These are phyloP conservation scores for Drosophila imparisetae DNA, from an alignment of 2,888 invertebrate species.

Conservation along the genomic window DNA sequence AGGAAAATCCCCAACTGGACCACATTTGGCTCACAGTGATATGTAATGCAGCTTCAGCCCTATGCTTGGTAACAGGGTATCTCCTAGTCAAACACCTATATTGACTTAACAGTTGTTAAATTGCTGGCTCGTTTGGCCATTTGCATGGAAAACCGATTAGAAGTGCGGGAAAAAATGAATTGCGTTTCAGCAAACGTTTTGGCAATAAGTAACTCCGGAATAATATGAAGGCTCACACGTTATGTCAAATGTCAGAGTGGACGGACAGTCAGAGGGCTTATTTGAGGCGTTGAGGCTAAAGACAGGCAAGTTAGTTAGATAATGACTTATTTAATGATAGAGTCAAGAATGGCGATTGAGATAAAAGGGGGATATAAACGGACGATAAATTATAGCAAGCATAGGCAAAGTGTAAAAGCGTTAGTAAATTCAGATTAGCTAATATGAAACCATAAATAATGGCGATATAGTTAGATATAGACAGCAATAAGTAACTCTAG, in stretches of 20 bases:
- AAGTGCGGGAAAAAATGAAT: slow-evolving; percentile 43
- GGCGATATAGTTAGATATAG: neutral
- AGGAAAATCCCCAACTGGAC: neutral
- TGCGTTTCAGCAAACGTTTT: slow-evolving; percentile 40
- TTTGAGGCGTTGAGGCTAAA: neutral
- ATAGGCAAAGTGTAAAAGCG: neutral
- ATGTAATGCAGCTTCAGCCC: neutral
- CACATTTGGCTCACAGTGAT: neutral
- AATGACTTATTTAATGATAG: neutral
- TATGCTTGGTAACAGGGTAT: neutral
- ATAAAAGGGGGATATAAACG: neutral
- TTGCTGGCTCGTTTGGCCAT: slow-evolving; percentile 35
- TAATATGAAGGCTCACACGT: neutral
- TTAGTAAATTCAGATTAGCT: neutral
- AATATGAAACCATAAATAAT: neutral
- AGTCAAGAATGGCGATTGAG: neutral
- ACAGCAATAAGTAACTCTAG: neutral
- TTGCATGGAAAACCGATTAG: slow-evolving; percentile 63
- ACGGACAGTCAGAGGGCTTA: neutral
- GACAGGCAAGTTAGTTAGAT: neutral
- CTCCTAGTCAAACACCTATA: neutral
- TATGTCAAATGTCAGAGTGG: slow-evolving; percentile 1
- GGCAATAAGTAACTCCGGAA: slow-evolving; percentile 26
- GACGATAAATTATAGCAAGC: neutral
- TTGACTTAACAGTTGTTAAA: slow-evolving; percentile 12